Evolutionary conservation across 1,140 invertebrate species (phyloP), one percentile per base, ranked within the genome.

Genomic region (Hesperophylax magnus): DNA sequence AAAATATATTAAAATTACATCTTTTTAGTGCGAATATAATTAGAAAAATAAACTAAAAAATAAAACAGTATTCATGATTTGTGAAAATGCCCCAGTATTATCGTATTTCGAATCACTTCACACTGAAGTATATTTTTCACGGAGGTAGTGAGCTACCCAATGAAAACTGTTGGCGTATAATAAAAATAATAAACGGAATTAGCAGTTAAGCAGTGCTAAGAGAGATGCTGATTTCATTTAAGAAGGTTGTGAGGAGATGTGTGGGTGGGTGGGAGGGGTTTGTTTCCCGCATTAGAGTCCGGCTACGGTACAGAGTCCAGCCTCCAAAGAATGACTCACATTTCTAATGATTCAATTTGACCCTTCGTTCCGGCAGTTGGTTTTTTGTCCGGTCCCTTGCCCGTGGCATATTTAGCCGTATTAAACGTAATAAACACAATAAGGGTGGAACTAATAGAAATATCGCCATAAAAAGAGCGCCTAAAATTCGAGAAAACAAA

Each of bases 361-460:
- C 71, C 67, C 71, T 56, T 34, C 47, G 53, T 27, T 24, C 71
- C n/a, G 22, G 53, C 53, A 11, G 31, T 47, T 69, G 31, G 65
- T 52, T 39, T 69, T 69, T 17, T 39, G 31, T 18, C 65, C 18
- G 14, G 27, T 11, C 71, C 69, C 69, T 72, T 24, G 18, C 65
- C 9, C 39, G 69, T 54, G 39, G 69, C 69, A 72, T 54, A 72
- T 72, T 72, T 54, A 72, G 69, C 69, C 71, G 71, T 74, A 69
- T 69, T 47, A 47, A 47, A 20, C 58, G 76, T 27, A 77, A 77
- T 77, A 77, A 77, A 78, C 80, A 58, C 80, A 52, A 78, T 78
- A 78, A 81, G 74, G 80, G 74, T 65, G 47, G 61, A 76, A 47
- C 78, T 82, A 79, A 82, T 82, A 79, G 81, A 79, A 82, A 79